Percentiles rank a stretch among this genome's conserved stretches.
Evolutionary conservation across 2,113 vertebrate genomes (phyloP).

Genomic region (Laticauda laticaudata): DNA sequence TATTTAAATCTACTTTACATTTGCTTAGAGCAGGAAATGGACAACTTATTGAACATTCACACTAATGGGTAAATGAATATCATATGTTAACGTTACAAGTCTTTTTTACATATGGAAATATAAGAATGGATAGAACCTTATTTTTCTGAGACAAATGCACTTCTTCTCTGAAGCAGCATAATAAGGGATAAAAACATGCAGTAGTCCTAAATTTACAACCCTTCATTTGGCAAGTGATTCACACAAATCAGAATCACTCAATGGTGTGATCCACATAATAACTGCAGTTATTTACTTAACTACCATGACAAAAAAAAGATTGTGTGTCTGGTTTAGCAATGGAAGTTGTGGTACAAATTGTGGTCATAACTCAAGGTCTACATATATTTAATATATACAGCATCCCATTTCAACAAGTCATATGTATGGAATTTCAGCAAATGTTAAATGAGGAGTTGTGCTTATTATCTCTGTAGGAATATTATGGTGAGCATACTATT

Average conservation of each 20-base stretch:
- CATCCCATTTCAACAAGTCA: neutral
- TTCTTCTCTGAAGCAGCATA: neutral
- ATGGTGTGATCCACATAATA: no score
- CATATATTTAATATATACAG: neutral
- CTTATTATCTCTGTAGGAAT: neutral
- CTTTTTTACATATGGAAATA: neutral
- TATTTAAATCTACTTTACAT: slow-evolving; percentile 15
- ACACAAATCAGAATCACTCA: no score
- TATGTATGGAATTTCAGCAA: neutral
- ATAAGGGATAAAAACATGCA: neutral
- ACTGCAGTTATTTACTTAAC: no score
- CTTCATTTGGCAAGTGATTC: no score
- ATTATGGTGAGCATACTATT: neutral
- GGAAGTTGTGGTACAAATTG: no score
- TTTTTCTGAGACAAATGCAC: neutral
- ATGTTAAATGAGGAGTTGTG: no score
- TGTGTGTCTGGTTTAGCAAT: no score
- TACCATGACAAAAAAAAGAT: no score
- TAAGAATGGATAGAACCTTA: neutral
- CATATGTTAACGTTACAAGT: neutral
- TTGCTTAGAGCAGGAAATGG: neutral
- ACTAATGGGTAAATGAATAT: neutral
- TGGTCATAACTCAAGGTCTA: neutral
- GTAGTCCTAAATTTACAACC: neutral
- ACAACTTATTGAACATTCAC: neutral